Base-by-base conservation (phyloP, 2,113 vertebrate species). In the Brachionichthys hirsutus region DNA sequence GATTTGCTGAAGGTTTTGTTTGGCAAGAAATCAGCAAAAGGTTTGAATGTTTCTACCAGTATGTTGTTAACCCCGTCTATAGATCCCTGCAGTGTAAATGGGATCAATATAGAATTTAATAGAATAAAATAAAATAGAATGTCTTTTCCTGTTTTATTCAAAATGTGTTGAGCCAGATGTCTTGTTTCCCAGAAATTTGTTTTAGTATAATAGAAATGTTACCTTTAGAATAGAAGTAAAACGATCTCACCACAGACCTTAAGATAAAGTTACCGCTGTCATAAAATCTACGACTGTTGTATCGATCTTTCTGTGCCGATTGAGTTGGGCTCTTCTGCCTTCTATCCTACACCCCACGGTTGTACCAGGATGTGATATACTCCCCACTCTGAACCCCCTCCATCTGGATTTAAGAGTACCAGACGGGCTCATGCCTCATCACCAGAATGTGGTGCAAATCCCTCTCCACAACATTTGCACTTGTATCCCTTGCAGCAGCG, bases 401-500 rank as follows among this genome's bases (percentile, higher is more conserved):
- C 79, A 83, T 86, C 79, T 85, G 87, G 77, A 58, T 63, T 85
- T 80, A 67, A 80, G 65, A 77, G 75, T 69, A 81, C 78, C 84
- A 87, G 84, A 83, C 82, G 59, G 56, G 78, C 80, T 74, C 84
- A 87, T 85, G 75, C 87, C 85, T 85, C 82, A 81, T 72, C 79
- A 83, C 86, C 79, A 80, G 63, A 87, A 75, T 78, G 85, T 56
- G 81, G 84, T 88, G 84, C 81, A 80, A 87, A 84, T 83, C 76
- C 78, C 55, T 82, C 81, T 79, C 78, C 86, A 84, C 88, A 88
- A 89, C 88, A 87, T 89, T 88, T 80, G 79, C 83, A 75, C 84
- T 84, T 40, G 59, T 77, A 85, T 88, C 86, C 77, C 83, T 79
- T 51, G 75, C 81, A 85, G 81, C 79, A 57, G 82, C 85, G 80